A percentile compares a stretch with the other conserved stretches of the same genome.
Evolutionary conservation across 2,797 vertebrate genomes (phyloP).

Genomic region (Liasis olivaceus): DNA sequence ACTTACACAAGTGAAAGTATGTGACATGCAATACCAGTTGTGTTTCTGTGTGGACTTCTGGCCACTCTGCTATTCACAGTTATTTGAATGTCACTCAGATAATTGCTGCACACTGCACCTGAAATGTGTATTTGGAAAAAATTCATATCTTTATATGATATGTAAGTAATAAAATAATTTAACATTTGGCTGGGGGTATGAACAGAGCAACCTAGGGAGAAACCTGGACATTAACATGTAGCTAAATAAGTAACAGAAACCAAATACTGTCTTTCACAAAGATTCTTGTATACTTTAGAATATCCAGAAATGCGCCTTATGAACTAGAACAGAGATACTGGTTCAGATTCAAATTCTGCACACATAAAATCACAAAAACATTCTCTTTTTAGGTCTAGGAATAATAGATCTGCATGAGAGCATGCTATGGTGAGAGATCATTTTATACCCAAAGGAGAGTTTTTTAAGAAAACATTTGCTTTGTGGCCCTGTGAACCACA

Average conservation of each 20-base stretch:
- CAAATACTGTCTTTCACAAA: not conserved
- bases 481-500: not conserved
- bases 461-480: not conserved
- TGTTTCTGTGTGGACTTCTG: not conserved
- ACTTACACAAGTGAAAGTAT: not conserved
- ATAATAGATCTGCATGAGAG: not conserved
- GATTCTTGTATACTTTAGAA: not conserved
- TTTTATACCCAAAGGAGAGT: not conserved
- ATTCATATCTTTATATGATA: not conserved
- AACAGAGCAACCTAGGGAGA: not conserved
- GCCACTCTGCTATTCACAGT: not conserved
- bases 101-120: not conserved
- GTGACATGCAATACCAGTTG: not conserved
- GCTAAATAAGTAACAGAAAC: not conserved
- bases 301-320: not conserved
- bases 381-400: not conserved
- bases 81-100: not conserved
- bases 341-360: not conserved
- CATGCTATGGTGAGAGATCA: not conserved
- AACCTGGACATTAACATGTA: not conserved
- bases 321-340: not conserved
- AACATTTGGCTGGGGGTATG: too few species aligned
- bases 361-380: not conserved
- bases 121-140: not conserved
- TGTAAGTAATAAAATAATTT: not conserved